Evolutionary conservation across 2,797 vertebrate genomes (phyloP).

Genomic region (Steatocranus sp.): DNA sequence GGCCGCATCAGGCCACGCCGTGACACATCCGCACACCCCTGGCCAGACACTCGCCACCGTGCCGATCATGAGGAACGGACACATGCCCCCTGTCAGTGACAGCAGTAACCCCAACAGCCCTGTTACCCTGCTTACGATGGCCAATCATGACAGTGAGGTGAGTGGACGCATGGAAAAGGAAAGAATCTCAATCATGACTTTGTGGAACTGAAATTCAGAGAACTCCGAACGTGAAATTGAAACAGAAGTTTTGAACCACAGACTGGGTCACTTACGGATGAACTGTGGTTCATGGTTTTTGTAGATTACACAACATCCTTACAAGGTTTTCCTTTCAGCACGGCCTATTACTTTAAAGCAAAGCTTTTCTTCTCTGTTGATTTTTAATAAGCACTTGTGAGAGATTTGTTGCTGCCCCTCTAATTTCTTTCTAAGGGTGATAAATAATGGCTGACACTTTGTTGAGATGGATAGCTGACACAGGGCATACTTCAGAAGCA

Average conservation of each 20-base stretch:
- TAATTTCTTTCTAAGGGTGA: slow-evolving; percentile 8
- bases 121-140: slow-evolving; percentile 80
- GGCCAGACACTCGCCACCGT: slow-evolving; percentile 71
- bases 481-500: background rate
- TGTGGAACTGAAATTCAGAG: slow-evolving; percentile 50
- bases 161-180: slow-evolving; percentile 23
- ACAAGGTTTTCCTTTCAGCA: background rate
- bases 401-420: background rate
- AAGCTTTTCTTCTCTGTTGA: background rate
- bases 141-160: slow-evolving; percentile 83
- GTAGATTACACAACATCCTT: slow-evolving; percentile 28
- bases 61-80: slow-evolving; percentile 79
- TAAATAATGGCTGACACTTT: slow-evolving; percentile 28
- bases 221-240: background rate
- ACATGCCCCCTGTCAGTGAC: slow-evolving; percentile 74
- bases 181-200: background rate
- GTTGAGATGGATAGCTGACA: slow-evolving; percentile 3
- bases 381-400: background rate
- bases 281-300: slow-evolving; percentile 3
- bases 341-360: background rate
- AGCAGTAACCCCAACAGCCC: slow-evolving; percentile 76
- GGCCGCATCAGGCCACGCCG: slow-evolving; percentile 70
- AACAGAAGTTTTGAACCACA: slow-evolving; percentile 3
- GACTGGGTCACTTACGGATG: background rate
- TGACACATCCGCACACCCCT: slow-evolving; percentile 70